These are phyloP conservation scores for Myopa testacea DNA, from an alignment of 2,888 invertebrate genomes.

Conservation along the genomic window DNA sequence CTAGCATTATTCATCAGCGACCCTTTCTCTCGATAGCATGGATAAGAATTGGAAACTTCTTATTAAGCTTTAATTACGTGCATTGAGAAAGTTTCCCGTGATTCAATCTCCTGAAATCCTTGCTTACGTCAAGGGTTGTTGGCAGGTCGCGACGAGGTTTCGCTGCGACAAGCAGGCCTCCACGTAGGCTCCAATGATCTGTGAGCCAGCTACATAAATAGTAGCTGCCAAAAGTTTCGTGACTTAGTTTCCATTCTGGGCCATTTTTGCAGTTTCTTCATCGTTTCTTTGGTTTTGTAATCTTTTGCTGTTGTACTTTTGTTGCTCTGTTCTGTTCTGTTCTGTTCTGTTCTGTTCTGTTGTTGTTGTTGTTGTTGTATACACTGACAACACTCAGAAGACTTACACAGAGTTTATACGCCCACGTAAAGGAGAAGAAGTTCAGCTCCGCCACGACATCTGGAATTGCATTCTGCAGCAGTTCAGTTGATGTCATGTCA, in stretches of 20 bases:
- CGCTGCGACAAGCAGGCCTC: conserved; percentile 20
- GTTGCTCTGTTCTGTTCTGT: too few species aligned
- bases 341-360: neutral
- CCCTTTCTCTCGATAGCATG: neutral
- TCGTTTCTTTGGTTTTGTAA: too few species aligned
- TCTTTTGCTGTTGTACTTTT: too few species aligned
- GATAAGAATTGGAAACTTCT: neutral
- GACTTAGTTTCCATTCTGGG: conserved; percentile 17
- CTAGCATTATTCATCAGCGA: too few species aligned
- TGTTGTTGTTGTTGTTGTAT: conserved; percentile 1
- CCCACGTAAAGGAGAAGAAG: conserved; percentile 17
- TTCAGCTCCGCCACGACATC: conserved; percentile 23
- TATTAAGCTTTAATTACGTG: neutral
- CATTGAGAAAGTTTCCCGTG: conserved; percentile 7
- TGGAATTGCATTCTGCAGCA: conserved; percentile 22
- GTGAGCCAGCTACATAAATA: conserved; percentile 19
- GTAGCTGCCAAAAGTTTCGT: conserved; percentile 32
- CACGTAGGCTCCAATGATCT: conserved; percentile 26
- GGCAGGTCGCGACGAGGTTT: neutral
- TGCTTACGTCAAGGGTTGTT: conserved; percentile 6
- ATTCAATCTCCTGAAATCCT: neutral
- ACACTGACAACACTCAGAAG: neutral
- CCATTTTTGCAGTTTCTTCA: neutral
- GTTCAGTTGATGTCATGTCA: neutral
- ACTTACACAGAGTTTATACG: neutral